Evolutionary conservation across 2,797 vertebrate genomes (phyloP).

Genomic region (Ctenopoma kingsleyae): DNA sequence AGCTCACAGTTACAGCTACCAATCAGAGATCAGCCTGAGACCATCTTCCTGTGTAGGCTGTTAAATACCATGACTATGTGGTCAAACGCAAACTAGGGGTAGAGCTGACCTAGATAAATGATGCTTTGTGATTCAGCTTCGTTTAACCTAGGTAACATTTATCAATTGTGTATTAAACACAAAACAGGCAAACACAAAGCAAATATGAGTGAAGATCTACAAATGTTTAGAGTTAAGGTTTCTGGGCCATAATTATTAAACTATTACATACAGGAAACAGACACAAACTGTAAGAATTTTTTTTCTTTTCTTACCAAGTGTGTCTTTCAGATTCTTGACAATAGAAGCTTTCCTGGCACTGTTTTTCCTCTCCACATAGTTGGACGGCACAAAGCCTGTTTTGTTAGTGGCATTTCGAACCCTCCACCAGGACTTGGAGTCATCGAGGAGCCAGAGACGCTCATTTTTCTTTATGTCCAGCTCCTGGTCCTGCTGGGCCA

Average conservation of each 20-base stretch:
- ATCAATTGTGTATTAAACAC: not conserved
- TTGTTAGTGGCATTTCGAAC: slow-evolving; percentile 93
- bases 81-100: slow-evolving; percentile 28
- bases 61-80: slow-evolving; percentile 39
- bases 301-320: slow-evolving; percentile 84
- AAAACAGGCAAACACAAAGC: not conserved
- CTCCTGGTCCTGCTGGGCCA: slow-evolving; percentile 95
- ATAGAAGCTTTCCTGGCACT: slow-evolving; percentile 93
- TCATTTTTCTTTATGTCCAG: slow-evolving; percentile 96
- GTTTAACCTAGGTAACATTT: not conserved
- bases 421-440: slow-evolving; percentile 95
- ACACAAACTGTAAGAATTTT: not conserved
- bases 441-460: slow-evolving; percentile 92
- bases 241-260: slow-evolving; percentile 6
- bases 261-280: slow-evolving; percentile 2
- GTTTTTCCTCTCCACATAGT: slow-evolving; percentile 95
- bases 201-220: slow-evolving; percentile 3
- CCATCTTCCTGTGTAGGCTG: slow-evolving; percentile 45
- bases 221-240: slow-evolving; percentile 30
- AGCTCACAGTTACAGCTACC: slow-evolving; percentile 26
- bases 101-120: slow-evolving; percentile 33
- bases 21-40: slow-evolving; percentile 36
- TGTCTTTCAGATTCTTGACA: slow-evolving; percentile 95
- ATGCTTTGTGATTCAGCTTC: not conserved
- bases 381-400: slow-evolving; percentile 94